phyloP scores from a whole-genome alignment of 2,888 invertebrate genomes.

The Oxytorus armatus region DNA sequence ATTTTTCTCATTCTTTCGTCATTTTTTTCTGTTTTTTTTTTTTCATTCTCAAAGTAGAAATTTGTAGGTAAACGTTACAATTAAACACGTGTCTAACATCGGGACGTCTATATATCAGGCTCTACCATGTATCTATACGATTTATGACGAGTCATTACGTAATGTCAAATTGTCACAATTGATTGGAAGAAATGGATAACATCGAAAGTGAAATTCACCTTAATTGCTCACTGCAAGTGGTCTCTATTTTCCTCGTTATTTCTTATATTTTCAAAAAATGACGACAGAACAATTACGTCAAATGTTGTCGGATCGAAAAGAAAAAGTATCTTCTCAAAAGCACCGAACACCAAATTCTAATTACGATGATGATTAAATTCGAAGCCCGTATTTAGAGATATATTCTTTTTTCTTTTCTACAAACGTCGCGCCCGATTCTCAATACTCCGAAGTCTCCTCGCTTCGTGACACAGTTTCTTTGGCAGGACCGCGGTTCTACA shows the following conservation, averaged over 20 bases:
- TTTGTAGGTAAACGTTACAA: conserved; percentile 60
- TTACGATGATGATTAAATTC: conserved; percentile 57
- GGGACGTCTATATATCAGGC: too few species aligned
- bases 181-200: conserved; percentile 54
- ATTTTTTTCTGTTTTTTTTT: conserved; percentile 14
- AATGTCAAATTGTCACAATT: conserved; percentile 38
- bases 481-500: too few species aligned
- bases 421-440: conserved; percentile 50
- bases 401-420: conserved; percentile 54
- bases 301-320: conserved; percentile 14
- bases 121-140: too few species aligned
- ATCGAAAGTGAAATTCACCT: conserved; percentile 46
- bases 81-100: conserved; percentile 50
- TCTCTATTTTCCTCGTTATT: neutral
- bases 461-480: neutral
- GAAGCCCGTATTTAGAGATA: conserved; percentile 57
- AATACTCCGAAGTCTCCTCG: conserved; percentile 45
- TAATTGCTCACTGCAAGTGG: conserved; percentile 22
- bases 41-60: conserved; percentile 62
- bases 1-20: neutral
- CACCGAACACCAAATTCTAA: conserved; percentile 29
- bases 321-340: conserved; percentile 33
- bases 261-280: conserved; percentile 21
- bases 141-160: conserved; percentile 23
- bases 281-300: too few species aligned